These are phyloP conservation scores for Ivindomyrus marchei DNA, from an alignment of 2,113 vertebrate genomes.

Conservation along the genomic window DNA sequence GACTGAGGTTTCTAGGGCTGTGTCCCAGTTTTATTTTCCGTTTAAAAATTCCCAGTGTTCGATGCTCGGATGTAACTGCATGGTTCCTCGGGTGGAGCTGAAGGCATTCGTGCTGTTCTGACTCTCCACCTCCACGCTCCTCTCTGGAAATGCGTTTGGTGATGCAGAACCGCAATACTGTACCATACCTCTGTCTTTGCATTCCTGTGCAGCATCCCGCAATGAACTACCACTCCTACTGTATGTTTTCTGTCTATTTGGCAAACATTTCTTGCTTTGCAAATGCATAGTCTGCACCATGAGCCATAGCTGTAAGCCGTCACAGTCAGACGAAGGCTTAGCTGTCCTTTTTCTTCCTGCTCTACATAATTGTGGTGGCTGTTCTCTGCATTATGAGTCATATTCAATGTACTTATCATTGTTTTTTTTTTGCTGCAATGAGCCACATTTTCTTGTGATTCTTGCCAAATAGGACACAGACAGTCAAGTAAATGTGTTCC, in stretches of 20 bases:
- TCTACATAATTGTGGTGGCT: background rate
- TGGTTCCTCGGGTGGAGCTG: background rate
- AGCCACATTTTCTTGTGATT: constrained; percentile 2
- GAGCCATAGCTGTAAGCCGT: background rate
- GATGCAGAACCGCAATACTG: background rate
- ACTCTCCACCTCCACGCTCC: no score
- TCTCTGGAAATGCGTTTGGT: background rate
- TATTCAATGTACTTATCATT: background rate
- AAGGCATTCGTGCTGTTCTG: background rate
- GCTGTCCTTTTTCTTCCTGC: background rate
- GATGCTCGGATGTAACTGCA: background rate
- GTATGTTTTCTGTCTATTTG: background rate
- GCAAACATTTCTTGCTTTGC: background rate
- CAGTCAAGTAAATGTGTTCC: background rate
- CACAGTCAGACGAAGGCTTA: background rate
- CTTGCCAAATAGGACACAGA: background rate
- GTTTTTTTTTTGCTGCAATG: background rate
- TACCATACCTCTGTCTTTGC: background rate
- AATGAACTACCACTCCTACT: no score
- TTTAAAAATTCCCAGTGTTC: background rate
- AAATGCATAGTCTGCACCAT: background rate
- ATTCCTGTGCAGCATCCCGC: background rate
- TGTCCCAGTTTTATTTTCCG: background rate
- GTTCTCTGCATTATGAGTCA: constrained; percentile 2
- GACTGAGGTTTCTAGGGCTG: background rate